Evolutionary conservation across 2,797 vertebrate genomes (phyloP), one percentile per base, ranked within the genome.

Genomic region (Leptoclinus maculatus): DNA sequence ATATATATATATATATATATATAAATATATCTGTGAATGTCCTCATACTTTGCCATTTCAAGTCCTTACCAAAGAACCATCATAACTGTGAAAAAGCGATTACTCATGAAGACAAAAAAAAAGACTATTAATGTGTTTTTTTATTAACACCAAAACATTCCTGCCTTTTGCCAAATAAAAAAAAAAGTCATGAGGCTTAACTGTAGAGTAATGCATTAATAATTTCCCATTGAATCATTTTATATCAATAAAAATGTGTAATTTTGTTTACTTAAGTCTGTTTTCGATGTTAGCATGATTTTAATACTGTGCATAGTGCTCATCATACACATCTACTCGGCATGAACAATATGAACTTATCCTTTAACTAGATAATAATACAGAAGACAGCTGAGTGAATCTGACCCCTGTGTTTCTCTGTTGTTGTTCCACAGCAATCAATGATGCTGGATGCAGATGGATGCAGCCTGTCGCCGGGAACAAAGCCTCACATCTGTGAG

Each of bases 401-500:
- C 39, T 47, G 21, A 64, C 49, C 29, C 21, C 2, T 57, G 32
- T 73, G 56, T 78, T 67, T 73, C 58, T 76, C 32, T 1, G 38
- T 25, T 68, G 0, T 84, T 64, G 17, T 78, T 79, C 54, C 14
- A 16, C 81, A 88, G 83, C 92, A 96, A 89, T 95, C 96, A 57
- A 81, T 95, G 95, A 95, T 96, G 89, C 96, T 96, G 91, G 96
- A 97, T 79, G 95, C 93, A 71, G 97, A 98, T 72, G 96, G 96
- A 88, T 92, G 96, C 85, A 84, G 94, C 54, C 91, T 96, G 65
- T 98, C 97, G 80, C 97, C 98, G 57, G 97, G 95, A 88, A 96
- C 93, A 92, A 99, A 99, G 93, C 97, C 97, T 87, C 98, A 99
- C 87, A 96, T 98, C 91, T 99, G 98, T 73, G 97, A 99, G 76